Base-by-base conservation (phyloP, 2,113 vertebrate species). In the Lathamus discolor region DNA sequence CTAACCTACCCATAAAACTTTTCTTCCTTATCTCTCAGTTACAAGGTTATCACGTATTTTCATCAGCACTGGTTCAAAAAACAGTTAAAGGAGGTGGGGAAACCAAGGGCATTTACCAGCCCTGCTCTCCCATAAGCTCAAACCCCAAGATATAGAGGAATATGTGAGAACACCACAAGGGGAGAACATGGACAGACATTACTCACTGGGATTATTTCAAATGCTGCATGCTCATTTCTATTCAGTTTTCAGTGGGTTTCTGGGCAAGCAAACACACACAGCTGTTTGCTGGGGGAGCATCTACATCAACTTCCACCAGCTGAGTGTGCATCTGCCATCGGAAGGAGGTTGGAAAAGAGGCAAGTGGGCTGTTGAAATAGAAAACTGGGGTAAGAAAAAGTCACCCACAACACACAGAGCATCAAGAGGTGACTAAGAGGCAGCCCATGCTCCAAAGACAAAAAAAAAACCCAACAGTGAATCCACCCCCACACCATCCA, bases 21-120 rank as follows among this genome's bases (percentile, higher is more conserved):
- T 92, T 83, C 78, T 91, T 87, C 51, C 12, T 91, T 90, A 91
- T 93, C 95, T 93, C 77, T 76, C 51, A 66, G 37, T 72, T 92
- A 86, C 63, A 91, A 94, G 70, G 51, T 72, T 83, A 90, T 89
- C 76, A 23, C 35, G 59, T 80, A 49, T 41, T 63, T 93, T 92
- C 88, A 96, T 93, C 92, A 80, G 41, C 59, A 55, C 74, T 95
- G 79, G 75, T 93, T 43, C 81, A 67, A 78, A 78, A 74, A 77
- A 83, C 11, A 69, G 49, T 51, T 73, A 23, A 44, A 5, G n/a
- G 33, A 88, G 54, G 37, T 29, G n/a, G 27, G 59, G 63, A 91
- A 90, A 93, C 61, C 43, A 75, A 95, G 39, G 43, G 27, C 17
- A 37, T 93, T 88, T 59, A 79, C 67, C 35, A 94, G 41, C 29